Base-by-base conservation (phyloP, 2,797 vertebrate species). In the Passerculus sandwichensis region DNA sequence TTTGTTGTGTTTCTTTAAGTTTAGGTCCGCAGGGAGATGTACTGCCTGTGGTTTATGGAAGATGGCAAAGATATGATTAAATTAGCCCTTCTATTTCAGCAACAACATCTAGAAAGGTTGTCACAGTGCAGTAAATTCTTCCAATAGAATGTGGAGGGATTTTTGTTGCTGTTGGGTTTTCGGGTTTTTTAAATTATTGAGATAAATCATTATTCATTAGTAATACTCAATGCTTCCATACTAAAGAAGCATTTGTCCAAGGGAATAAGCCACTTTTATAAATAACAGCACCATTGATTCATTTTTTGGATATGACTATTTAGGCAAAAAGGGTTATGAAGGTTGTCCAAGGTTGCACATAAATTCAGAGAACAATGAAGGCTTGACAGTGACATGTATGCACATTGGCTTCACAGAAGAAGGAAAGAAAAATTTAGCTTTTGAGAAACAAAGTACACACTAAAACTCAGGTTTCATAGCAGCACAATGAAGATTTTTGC, bases 1-100 rank as follows among this genome's bases (percentile, higher is more conserved):
- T 94, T 93, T 85, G 44, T 83, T 94, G 48, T n/a, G n/a, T 79
- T 85, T 93, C 85, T 94, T 74, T 59, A 91, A 94, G 70, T 81
- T 80, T 89, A 4, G 73, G 32, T 89, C 89, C 17, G 3, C 47
- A 61, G 50, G 82, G 88, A 93, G 21, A 92, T 65, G 32, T 66
- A 61, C 32, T 59, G 20, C 40, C 61, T 85, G 42, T 89, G 45
- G 42, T 76, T 94, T 96, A 67, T 11, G 27, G 60, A 92, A 56
- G 67, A 80, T 77, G 62, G 47, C 54, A 94, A 92, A 82, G 40
- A 79, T 72, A 85, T 59, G 34, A 94, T 93, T 81, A 65, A 83
- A 92, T 96, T 79, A 87, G 6, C 9, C 11, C 30, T 77, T 16
- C 57, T 72, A 22, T 85, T 95, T 94, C 69, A 71, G 32, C 70